Conservation (phyloP, 2,888 invertebrate genomes). For the Heliconius charithonia region DNA sequence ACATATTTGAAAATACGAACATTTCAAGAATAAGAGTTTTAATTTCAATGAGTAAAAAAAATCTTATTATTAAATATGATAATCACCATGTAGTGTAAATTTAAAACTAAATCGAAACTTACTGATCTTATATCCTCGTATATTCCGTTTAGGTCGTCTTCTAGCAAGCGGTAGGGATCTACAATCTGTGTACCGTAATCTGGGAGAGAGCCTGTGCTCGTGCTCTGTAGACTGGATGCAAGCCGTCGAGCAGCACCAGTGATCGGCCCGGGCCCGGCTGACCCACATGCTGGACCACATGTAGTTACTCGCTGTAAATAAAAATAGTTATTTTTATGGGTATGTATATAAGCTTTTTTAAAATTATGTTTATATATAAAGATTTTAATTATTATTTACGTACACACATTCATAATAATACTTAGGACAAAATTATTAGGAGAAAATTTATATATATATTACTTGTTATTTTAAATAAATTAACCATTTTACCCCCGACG, state of each 20-base stretch:
- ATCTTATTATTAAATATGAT: neutral
- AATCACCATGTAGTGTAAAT: neutral
- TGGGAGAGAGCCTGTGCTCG: slow-evolving; percentile 91
- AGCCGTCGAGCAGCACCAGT: slow-evolving; percentile 73
- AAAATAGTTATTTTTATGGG: neutral
- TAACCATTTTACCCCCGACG: too few species aligned
- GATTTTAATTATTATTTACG: too few species aligned
- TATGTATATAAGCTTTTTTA: too few species aligned
- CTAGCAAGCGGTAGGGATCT: slow-evolving; percentile 93
- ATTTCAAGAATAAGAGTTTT: too few species aligned
- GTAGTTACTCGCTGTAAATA: slow-evolving; percentile 74
- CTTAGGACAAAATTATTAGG: neutral
- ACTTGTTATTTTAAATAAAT: too few species aligned
- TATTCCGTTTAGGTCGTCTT: slow-evolving; percentile 93
- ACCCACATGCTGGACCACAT: slow-evolving; percentile 72
- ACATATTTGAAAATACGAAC: too few species aligned
- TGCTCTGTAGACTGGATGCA: slow-evolving; percentile 89
- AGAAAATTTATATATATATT: too few species aligned
- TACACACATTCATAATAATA: too few species aligned
- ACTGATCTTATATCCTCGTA: slow-evolving; percentile 94
- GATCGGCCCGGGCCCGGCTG: slow-evolving; percentile 63
- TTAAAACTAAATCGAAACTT: slow-evolving; percentile 51
- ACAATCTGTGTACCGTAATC: slow-evolving; percentile 88
- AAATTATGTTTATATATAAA: too few species aligned
- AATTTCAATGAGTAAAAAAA: too few species aligned